Percentiles rank a stretch among this genome's conserved stretches.
Conservation (phyloP, 2,113 vertebrate species). For the Alouatta palliata region DNA sequence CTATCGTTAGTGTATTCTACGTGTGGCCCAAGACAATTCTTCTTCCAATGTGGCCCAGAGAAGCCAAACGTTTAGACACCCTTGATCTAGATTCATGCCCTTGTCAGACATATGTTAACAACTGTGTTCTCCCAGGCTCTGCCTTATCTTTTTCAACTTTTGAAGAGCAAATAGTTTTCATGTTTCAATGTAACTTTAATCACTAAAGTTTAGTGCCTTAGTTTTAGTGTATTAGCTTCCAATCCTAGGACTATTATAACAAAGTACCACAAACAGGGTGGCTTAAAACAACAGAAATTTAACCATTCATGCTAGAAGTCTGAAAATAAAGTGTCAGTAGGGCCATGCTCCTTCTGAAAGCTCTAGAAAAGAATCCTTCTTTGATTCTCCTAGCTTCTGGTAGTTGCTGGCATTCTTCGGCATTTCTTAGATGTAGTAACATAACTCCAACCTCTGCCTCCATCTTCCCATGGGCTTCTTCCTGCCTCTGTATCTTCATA, state of each 20-base stretch:
- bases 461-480: not conserved
- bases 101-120: not conserved
- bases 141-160: not conserved
- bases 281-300: not conserved
- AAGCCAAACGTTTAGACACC: too few species aligned
- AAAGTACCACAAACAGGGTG: not conserved
- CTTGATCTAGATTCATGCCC: not conserved
- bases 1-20: too few species aligned
- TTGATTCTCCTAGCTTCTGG: not conserved
- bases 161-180: not conserved
- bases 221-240: not conserved
- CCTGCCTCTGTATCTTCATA: not conserved
- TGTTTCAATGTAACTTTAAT: not conserved
- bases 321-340: not conserved
- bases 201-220: not conserved
- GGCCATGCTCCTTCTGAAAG: not conserved
- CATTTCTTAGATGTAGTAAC: not conserved
- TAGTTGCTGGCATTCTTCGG: not conserved
- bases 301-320: not conserved
- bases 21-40: too few species aligned
- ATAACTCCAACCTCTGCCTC: not conserved
- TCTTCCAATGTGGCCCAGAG: too few species aligned
- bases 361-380: not conserved
- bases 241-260: not conserved
- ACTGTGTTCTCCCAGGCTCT: not conserved